These are phyloP conservation scores for Volucella bombylans DNA, from an alignment of 2,888 invertebrate genomes.

Conservation along the genomic window DNA sequence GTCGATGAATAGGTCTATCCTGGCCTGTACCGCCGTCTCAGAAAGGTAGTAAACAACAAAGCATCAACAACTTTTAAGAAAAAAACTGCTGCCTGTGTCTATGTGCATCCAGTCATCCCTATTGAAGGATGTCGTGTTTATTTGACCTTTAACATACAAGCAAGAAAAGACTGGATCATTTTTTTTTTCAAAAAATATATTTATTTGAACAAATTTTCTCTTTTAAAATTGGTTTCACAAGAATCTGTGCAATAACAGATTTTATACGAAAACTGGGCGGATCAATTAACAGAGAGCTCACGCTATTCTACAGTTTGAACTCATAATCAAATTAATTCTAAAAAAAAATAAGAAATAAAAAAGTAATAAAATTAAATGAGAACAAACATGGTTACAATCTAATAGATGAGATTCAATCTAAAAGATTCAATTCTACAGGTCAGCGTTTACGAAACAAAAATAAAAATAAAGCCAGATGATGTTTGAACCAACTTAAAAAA, in stretches of 20 bases:
- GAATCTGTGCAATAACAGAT: slow-evolving; percentile 29
- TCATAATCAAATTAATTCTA: slow-evolving; percentile 48
- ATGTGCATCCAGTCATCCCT: no score
- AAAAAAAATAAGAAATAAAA: slow-evolving; percentile 40
- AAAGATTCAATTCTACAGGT: slow-evolving; percentile 13
- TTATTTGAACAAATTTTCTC: slow-evolving; percentile 12
- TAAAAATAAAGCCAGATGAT: slow-evolving; percentile 8
- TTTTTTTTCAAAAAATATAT: slow-evolving; percentile 30
- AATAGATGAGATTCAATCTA: slow-evolving; percentile 12
- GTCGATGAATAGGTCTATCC: no score
- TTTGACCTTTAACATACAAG: not conserved
- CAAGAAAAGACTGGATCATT: no score
- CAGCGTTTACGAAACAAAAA: not conserved
- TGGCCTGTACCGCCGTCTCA: no score
- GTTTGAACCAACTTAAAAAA: slow-evolving; percentile 28
- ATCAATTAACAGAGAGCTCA: slow-evolving; percentile 24
- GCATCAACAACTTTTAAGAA: no score
- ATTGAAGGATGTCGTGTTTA: not conserved
- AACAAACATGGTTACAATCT: slow-evolving; percentile 8
- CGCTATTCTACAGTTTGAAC: slow-evolving; percentile 24
- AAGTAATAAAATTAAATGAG: slow-evolving; percentile 21
- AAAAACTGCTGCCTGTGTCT: no score
- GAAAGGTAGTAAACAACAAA: no score
- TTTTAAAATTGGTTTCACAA: slow-evolving; percentile 18
- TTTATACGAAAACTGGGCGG: slow-evolving; percentile 45